Evolutionary conservation across 64 coral and sea anemone genomes (phyloP), one percentile per base, ranked within the genome.

Genomic region (Hydrozoanthus tunicans): DNA sequence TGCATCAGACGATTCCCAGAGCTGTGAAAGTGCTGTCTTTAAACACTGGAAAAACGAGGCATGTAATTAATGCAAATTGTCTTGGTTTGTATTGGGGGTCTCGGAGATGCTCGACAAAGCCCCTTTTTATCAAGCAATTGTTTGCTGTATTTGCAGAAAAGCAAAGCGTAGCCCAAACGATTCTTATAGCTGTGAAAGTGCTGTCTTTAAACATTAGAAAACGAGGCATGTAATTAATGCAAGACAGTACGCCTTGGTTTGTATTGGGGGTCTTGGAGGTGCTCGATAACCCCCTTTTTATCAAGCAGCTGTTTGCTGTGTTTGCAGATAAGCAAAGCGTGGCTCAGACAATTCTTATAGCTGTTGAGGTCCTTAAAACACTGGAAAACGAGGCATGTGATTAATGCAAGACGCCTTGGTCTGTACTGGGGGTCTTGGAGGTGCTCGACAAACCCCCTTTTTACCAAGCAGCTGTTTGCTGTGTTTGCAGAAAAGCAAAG

Each of bases 1-100:
- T 62, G 92, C 92, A 73, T 93, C 92, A 62, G 9, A 93, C 85
- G 27, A 93, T 89, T 93, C 92, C 68, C 74, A 93, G 74, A 1
- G 76, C 23, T 81, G 67, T 92, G 25, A 74, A 65, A 10, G 53
- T 66, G 81, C 58, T 78, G 11, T 85, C 69, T 76, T 92, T 92
- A 53, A 78, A 92, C 7, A 92, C 91, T 20, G 20, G 91, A 80
- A 51, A 92, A 92, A 25, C 85, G 81, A 6, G 91, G 79, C 26
- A 85, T 85, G 81, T 85, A 20, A 20, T 20, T 20, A 85, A 25
- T 92, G 79, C 56, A 85, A 4, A 8, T 77, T 12, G 5, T 5
- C 61, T 62, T 62, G 4, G 7, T 61, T 5, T 43, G 5, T n/a
- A 43, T 70, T 60, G 5, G 63, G 81, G 20, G 20, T 85, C 27